phyloP scores from a whole-genome alignment of 2,888 invertebrate species.

The Pollenia angustigena region DNA sequence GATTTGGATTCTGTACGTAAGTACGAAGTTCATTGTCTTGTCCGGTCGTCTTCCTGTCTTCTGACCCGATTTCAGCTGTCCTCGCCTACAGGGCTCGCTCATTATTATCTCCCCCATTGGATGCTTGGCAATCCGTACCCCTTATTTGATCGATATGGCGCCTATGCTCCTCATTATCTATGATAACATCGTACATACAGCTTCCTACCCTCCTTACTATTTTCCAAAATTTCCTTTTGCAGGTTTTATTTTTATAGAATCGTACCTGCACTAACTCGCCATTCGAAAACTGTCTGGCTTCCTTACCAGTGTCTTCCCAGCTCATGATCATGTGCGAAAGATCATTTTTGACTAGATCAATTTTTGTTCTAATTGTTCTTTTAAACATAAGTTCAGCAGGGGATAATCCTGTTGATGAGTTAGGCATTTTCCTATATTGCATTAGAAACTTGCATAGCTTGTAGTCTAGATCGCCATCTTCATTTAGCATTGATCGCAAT shows the following conservation, averaged over 20 bases:
- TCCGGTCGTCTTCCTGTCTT: not conserved
- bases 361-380: not conserved
- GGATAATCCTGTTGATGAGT: slow-evolving; percentile 8
- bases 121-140: too few species aligned
- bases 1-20: not conserved
- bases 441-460: slow-evolving; percentile 6
- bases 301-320: not conserved
- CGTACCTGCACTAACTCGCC: too few species aligned
- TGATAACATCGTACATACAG: too few species aligned
- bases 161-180: too few species aligned
- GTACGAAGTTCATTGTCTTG: not conserved
- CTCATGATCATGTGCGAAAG: not conserved
- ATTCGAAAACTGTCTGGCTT: not conserved
- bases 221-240: too few species aligned
- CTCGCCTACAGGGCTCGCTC: too few species aligned
- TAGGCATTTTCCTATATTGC: too few species aligned
- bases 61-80: not conserved
- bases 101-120: too few species aligned
- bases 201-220: not conserved
- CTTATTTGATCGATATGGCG: too few species aligned
- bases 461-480: too few species aligned
- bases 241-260: too few species aligned
- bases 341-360: slow-evolving; percentile 3
- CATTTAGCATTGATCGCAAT: too few species aligned
- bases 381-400: slow-evolving; percentile 11